Percentiles rank a stretch among this genome's conserved stretches.
These are phyloP conservation scores for Ricordea florida DNA, from an alignment of 92 coral and sea anemone genomes.

Conservation along the genomic window DNA sequence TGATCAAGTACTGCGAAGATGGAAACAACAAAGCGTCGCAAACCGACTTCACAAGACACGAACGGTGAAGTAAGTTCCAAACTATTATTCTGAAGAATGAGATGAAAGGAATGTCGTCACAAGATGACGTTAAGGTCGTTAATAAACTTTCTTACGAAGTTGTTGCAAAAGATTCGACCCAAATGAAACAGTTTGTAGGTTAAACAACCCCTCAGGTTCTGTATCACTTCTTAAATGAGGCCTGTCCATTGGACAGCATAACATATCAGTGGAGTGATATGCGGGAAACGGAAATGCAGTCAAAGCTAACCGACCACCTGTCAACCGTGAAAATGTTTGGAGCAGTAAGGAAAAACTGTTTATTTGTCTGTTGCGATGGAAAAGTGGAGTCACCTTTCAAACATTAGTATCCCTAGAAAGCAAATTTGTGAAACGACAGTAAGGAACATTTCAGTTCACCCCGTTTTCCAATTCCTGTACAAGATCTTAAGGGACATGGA, in stretches of 20 bases:
- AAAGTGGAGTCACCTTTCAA: constrained; percentile 40
- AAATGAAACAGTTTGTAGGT: constrained; percentile 41
- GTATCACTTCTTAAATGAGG: constrained; percentile 28
- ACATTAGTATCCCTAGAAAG: constrained; percentile 47
- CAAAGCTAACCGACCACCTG: too few species aligned
- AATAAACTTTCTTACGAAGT: constrained; percentile 52
- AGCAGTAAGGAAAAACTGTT: constrained; percentile 33
- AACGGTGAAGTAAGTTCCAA: constrained; percentile 36
- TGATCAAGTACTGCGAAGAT: too few species aligned
- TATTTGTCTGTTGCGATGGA: constrained; percentile 47
- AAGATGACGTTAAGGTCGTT: constrained; percentile 7
- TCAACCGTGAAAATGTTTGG: too few species aligned
- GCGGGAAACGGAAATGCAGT: too few species aligned
- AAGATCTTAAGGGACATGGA: constrained; percentile 30
- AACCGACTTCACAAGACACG: constrained; percentile 42
- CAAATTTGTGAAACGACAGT: constrained; percentile 26
- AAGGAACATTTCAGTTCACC: constrained; percentile 38
- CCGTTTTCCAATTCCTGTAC: constrained; percentile 40
- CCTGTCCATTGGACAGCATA: constrained; percentile 36
- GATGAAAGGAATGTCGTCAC: not conserved
- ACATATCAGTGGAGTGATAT: constrained; percentile 33
- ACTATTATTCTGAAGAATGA: constrained; percentile 23
- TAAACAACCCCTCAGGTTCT: constrained; percentile 29
- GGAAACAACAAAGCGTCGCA: constrained; percentile 20
- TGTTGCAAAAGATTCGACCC: not conserved